A percentile compares a stretch with the other conserved stretches of the same genome.
phyloP scores from a whole-genome alignment of 2,113 vertebrate genomes.

The Daubentonia madagascariensis region DNA sequence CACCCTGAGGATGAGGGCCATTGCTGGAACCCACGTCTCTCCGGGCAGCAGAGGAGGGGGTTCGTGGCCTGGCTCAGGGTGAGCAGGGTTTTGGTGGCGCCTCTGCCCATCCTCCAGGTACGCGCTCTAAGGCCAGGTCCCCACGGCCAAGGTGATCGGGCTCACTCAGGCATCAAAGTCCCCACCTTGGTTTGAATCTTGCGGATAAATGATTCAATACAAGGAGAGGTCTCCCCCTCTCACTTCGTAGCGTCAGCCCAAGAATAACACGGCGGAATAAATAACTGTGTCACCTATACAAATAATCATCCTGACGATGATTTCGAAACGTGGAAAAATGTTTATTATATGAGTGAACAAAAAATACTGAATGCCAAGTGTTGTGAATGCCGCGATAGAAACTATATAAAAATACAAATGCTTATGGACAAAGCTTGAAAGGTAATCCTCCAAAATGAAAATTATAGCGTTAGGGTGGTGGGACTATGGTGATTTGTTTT shows the following conservation, averaged over 20 bases:
- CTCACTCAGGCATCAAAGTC: neutral
- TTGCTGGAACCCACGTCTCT: neutral
- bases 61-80: accelerated
- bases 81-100: neutral
- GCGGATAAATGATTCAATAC: neutral
- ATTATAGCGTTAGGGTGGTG: neutral
- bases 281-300: neutral
- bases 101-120: neutral
- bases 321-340: conserved; percentile 53
- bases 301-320: neutral
- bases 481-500: conserved; percentile 51
- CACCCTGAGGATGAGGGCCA: neutral
- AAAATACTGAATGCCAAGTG: neutral
- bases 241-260: neutral
- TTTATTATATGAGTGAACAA: neutral
- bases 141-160: neutral
- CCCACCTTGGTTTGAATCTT: neutral
- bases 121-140: neutral
- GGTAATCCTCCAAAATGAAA: neutral
- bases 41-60: neutral
- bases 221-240: neutral
- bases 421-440: neutral
- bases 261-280: neutral
- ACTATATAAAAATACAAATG: neutral
- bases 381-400: neutral